phyloP scores from a whole-genome alignment of 2,797 vertebrate species.

The Hipposideros larvatus region DNA sequence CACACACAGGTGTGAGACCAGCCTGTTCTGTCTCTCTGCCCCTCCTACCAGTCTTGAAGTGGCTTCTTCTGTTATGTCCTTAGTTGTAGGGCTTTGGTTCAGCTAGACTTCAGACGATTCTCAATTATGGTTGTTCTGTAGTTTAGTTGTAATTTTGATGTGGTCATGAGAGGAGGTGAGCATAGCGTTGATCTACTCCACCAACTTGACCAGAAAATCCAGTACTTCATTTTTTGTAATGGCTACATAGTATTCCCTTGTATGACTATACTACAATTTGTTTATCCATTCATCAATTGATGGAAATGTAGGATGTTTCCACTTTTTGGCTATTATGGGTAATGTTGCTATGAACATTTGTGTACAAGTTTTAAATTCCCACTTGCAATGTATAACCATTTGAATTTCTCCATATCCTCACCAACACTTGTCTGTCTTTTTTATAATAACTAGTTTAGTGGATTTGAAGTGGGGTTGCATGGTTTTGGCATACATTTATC shows the following conservation, averaged over 20 bases:
- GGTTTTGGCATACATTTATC: not conserved
- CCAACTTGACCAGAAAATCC: too few relatives aligned
- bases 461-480: not conserved
- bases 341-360: constrained; percentile 15
- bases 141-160: too few relatives aligned
- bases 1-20: too few relatives aligned
- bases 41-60: too few relatives aligned
- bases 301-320: not conserved
- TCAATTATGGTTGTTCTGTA: too few relatives aligned
- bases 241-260: not conserved
- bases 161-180: too few relatives aligned
- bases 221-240: not conserved
- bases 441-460: not conserved
- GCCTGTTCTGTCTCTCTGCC: too few relatives aligned
- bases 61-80: too few relatives aligned
- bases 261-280: not conserved
- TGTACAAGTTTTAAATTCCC: not conserved
- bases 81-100: too few relatives aligned
- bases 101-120: too few relatives aligned
- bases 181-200: too few relatives aligned
- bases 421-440: not conserved
- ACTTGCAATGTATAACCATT: not conserved
- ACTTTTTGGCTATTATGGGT: not conserved
- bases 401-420: not conserved
- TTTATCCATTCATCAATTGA: not conserved